Conservation (phyloP, 1,140 invertebrate genomes). For the Drosophila mauritiana region DNA sequence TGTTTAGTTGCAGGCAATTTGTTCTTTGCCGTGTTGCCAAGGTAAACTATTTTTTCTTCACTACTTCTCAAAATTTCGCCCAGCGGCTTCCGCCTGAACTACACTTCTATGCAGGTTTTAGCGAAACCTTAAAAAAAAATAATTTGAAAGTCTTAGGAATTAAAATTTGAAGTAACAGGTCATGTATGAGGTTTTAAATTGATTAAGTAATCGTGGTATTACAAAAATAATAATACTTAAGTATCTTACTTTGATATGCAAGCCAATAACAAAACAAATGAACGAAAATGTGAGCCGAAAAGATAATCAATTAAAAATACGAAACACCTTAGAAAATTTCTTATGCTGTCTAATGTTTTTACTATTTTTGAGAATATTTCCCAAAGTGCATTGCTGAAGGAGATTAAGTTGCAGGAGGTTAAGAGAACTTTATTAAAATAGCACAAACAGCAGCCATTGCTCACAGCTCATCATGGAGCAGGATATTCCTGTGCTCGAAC, state of each 20-base stretch:
- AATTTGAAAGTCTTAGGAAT: too few relatives aligned
- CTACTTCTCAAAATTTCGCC: conserved; percentile 31
- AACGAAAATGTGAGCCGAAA: too few relatives aligned
- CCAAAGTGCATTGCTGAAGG: conserved; percentile 12
- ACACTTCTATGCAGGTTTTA: not conserved
- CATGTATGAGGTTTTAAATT: too few relatives aligned
- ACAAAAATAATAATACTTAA: too few relatives aligned
- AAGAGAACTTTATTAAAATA: conserved; percentile 65
- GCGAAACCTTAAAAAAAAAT: not conserved
- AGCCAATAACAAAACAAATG: too few relatives aligned
- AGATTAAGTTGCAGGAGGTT: conserved; percentile 60
- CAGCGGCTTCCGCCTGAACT: not conserved
- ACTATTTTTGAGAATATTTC: conserved; percentile 11
- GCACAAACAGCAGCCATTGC: conserved; percentile 18
- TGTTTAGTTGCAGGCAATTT: conserved; percentile 83
- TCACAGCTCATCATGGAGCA: conserved; percentile 71
- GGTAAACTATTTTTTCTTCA: conserved; percentile 44
- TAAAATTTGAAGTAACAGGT: too few relatives aligned
- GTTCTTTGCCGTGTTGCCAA: conserved; percentile 61
- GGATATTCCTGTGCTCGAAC: conserved; percentile 49
- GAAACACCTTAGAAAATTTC: not conserved
- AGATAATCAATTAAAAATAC: not conserved
- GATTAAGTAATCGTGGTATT: too few relatives aligned
- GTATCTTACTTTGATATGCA: too few relatives aligned
- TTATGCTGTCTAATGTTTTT: conserved; percentile 27